Percentiles rank a stretch among this genome's conserved stretches.
phyloP scores from a whole-genome alignment of 2,888 invertebrate genomes.

The Cabera pusaria region DNA sequence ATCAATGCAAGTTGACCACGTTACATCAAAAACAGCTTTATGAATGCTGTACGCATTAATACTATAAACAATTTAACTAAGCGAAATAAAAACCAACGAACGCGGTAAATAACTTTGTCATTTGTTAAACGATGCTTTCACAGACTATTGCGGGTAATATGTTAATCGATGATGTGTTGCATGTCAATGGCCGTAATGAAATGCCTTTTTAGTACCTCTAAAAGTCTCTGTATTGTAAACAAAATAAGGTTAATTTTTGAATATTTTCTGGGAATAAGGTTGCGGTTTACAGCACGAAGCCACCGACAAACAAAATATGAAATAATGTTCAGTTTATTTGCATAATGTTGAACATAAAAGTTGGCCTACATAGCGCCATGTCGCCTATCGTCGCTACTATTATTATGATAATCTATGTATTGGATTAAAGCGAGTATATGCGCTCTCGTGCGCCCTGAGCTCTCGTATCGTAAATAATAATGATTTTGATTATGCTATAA shows the following conservation, averaged over 20 bases:
- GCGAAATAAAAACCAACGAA: constrained; percentile 24
- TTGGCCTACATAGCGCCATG: constrained; percentile 44
- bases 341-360: constrained; percentile 53
- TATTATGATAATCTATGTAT: no score
- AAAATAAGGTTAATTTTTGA: constrained; percentile 26
- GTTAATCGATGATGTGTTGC: constrained; percentile 59
- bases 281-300: constrained; percentile 45
- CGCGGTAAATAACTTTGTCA: constrained; percentile 39
- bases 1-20: no score
- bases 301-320: constrained; percentile 55
- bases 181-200: constrained; percentile 65
- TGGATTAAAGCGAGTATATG: no score
- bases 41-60: no score
- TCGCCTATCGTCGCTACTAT: no score
- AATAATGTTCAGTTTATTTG: constrained; percentile 54
- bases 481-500: no score
- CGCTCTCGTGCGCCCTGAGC: no score
- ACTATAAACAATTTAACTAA: constrained; percentile 5
- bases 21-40: no score
- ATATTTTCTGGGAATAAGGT: constrained; percentile 15
- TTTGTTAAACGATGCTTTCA: constrained; percentile 48
- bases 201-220: constrained; percentile 36
- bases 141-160: constrained; percentile 49
- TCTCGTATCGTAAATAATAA: no score
- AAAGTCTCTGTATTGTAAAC: constrained; percentile 13